Base-by-base conservation (phyloP, 1,140 invertebrate species). In the Eumeta japonica region DNA sequence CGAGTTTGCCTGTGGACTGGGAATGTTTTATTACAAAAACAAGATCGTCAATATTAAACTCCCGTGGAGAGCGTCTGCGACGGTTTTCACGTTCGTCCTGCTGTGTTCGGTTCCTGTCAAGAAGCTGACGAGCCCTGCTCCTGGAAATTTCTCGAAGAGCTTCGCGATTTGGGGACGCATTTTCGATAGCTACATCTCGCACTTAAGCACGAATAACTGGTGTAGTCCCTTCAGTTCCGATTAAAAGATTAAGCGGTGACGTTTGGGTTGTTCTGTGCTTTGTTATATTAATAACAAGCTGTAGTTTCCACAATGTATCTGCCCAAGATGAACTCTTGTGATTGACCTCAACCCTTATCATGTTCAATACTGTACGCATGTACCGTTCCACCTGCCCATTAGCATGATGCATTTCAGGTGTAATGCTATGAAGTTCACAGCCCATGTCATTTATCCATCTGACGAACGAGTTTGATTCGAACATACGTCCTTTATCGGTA, bases 351-450 rank as follows among this genome's bases (percentile, higher is more conserved):
- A 33, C 16, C 5, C 31, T 14, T 28, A 47, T 1, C 35, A 46
- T 35, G 27, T 57, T 49, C 7, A 47, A 33, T 1, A 57, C 41
- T 4, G 55, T 53, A 12, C 46, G 12, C 18, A 38, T 41, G 31
- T 55, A 57, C 9, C 52, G 16, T 28, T 57, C 49, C 2, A 46
- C 55, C 29, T 55, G 50, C 0, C 52, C 52, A 16, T 57, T 51
- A 11, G 19, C 35, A 30, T 43, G 35, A 28, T 44, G 46, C 9
- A 44, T 20, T 16, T 45, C 48, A 3, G 48, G 41, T 3, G 53
- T 51, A 5, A 46, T 43, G 32, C 29, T 35, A 35, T 44, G 45
- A 4, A 37, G 18, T 1, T 16, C 1, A 38, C 13, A 12, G 7
- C 41, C 45, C 11, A 43, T 10, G 1, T 30, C 12, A 11, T 3